A percentile compares a stretch with the other conserved stretches of the same genome.
phyloP scores from a whole-genome alignment of 2,113 vertebrate genomes.

The Alethe diademata region DNA sequence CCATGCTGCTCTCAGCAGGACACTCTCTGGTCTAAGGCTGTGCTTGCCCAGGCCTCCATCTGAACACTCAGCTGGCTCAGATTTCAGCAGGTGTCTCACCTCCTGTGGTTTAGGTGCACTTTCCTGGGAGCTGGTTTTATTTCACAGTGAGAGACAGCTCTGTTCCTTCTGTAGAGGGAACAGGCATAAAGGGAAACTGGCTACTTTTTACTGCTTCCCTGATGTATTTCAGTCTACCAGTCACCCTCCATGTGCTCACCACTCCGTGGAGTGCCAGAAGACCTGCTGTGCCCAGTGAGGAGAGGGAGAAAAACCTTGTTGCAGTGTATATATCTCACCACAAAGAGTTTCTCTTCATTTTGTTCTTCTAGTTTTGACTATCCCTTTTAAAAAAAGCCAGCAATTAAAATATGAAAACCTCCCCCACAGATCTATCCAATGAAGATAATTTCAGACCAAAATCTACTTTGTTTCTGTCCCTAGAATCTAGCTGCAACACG shows the following conservation, averaged over 20 bases:
- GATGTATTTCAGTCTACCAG: neutral
- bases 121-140: neutral
- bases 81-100: neutral
- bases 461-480: neutral
- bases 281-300: neutral
- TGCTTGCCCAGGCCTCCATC: neutral
- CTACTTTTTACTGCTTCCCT: neutral
- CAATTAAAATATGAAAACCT: neutral
- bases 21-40: neutral
- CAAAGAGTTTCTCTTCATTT: neutral
- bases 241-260: neutral
- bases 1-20: neutral
- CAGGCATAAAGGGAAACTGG: neutral
- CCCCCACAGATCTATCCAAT: neutral
- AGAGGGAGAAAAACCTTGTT: neutral
- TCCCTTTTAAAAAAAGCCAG: neutral
- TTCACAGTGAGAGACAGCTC: neutral
- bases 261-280: neutral
- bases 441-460: neutral
- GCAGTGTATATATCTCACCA: neutral
- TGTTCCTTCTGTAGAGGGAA: neutral
- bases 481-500: neutral
- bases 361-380: neutral
- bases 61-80: neutral
- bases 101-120: neutral